Conservation (phyloP, 2,113 vertebrate species). For the Morone saxatilis region DNA sequence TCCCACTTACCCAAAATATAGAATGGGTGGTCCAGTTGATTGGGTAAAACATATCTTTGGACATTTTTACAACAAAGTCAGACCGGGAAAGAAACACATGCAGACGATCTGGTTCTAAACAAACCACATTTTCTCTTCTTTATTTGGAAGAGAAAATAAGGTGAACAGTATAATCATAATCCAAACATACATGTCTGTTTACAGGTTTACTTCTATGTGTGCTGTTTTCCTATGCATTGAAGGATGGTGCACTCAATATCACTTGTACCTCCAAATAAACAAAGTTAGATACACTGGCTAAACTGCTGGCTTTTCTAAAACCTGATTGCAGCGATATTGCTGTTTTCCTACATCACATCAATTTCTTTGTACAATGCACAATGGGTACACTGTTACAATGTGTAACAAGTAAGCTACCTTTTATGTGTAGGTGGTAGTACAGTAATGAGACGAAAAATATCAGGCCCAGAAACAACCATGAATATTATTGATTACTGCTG, state of each 20-base stretch:
- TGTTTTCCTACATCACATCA: background rate
- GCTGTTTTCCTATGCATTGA: background rate
- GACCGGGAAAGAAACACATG: background rate
- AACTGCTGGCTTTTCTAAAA: background rate
- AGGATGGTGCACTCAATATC: background rate
- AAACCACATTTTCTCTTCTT: background rate
- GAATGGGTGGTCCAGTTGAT: background rate
- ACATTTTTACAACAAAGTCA: background rate
- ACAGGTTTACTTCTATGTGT: background rate
- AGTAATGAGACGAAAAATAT: slow-evolving; percentile 8
- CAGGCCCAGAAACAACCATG: background rate
- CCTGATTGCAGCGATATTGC: background rate
- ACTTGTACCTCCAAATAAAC: no score
- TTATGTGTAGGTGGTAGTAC: background rate
- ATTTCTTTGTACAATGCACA: background rate
- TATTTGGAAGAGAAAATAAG: background rate
- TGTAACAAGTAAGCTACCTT: background rate
- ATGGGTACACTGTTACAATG: background rate
- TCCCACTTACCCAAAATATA: no score
- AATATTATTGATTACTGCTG: slow-evolving; percentile 10
- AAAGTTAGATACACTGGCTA: background rate
- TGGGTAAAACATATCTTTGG: background rate
- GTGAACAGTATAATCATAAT: background rate
- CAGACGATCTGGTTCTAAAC: background rate
- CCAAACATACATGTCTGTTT: background rate